These are phyloP conservation scores for Microcebus griseorufus DNA, from an alignment of 2,113 vertebrate genomes.

Conservation along the genomic window DNA sequence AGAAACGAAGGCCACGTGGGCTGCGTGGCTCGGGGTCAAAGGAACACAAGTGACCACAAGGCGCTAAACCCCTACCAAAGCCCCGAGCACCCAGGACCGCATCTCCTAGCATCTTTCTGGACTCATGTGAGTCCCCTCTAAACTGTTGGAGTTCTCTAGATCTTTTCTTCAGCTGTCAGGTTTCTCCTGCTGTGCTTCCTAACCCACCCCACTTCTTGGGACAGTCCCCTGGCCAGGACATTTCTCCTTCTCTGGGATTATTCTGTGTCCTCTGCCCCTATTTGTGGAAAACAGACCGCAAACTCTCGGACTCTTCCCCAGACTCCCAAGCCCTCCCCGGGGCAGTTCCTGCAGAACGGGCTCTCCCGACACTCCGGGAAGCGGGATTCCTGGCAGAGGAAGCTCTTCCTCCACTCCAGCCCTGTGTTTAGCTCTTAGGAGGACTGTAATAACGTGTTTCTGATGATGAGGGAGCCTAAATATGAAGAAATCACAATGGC, in stretches of 20 bases:
- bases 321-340: rapidly evolving
- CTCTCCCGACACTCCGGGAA: neutral
- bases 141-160: neutral
- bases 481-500: neutral
- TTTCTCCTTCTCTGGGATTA: neutral
- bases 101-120: neutral
- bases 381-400: neutral
- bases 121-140: neutral
- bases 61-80: neutral
- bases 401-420: neutral
- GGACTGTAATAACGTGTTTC: neutral
- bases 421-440: neutral
- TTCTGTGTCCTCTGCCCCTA: neutral
- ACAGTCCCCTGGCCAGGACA: neutral
- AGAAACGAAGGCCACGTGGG: rapidly evolving
- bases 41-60: no score
- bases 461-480: neutral
- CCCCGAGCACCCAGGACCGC: no score
- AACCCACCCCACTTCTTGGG: neutral
- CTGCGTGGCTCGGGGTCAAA: rapidly evolving
- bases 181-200: neutral
- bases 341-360: neutral
- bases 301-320: neutral
- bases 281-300: neutral
- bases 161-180: neutral